Conservation (phyloP, 2,113 vertebrate genomes). For the Silurus asotus region DNA sequence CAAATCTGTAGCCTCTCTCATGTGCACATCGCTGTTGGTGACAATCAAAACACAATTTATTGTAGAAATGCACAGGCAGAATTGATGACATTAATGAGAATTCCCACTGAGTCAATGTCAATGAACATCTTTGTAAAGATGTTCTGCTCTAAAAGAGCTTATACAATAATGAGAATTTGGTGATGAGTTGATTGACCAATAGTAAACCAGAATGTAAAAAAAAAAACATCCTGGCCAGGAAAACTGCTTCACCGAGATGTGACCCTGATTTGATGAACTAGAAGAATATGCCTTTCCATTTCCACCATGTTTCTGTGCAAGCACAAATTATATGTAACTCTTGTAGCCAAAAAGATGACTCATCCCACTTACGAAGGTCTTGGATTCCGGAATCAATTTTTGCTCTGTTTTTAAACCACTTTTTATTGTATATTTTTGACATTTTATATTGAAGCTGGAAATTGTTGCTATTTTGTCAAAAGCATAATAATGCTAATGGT, state of each 20-base stretch:
- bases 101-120: not conserved
- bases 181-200: not conserved
- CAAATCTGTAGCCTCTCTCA: not conserved
- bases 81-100: not conserved
- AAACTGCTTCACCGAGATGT: not conserved
- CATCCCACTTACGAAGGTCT: not conserved
- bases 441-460: not conserved
- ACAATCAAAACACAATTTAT: not conserved
- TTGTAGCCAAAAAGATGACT: not conserved
- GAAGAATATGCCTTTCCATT: not conserved
- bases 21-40: not conserved
- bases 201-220: not conserved
- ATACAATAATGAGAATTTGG: slow-evolving; percentile 8
- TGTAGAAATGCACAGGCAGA: not conserved
- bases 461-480: not conserved
- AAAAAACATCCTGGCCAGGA: not conserved
- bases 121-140: not conserved
- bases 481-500: not conserved
- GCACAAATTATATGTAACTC: not conserved
- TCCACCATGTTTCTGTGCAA: not conserved
- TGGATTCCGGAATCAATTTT: not conserved
- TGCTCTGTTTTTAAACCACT: too few relatives aligned
- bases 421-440: not conserved
- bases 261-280: too few relatives aligned
- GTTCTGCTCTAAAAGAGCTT: not conserved